Percentiles rank a stretch among this genome's conserved stretches.
Conservation (phyloP, 2,888 invertebrate genomes). For the Synergus japonicus region DNA sequence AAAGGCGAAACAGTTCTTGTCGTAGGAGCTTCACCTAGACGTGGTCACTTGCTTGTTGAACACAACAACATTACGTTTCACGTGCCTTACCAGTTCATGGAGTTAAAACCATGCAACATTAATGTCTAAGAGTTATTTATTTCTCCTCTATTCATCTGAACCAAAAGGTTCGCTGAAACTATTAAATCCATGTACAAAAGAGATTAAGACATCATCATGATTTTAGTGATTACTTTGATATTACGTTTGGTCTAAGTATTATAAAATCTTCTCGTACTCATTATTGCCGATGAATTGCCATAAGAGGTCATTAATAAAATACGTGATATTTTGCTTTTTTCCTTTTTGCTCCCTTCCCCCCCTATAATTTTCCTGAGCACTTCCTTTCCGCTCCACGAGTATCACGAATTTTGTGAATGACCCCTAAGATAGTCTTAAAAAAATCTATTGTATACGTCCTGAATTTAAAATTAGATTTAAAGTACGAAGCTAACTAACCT, state of each 20-base stretch:
- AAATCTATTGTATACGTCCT: conserved; percentile 17
- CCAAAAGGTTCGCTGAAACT: conserved; percentile 16
- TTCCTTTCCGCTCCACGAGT: no score
- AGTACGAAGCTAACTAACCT: conserved; percentile 8
- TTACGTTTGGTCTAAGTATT: conserved; percentile 46
- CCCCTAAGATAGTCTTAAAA: conserved; percentile 47
- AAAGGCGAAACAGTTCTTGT: conserved; percentile 93
- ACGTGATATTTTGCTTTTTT: no score
- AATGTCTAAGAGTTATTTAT: conserved; percentile 70
- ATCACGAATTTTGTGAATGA: no score
- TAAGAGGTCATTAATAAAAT: conserved; percentile 42
- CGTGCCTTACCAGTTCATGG: conserved; percentile 91
- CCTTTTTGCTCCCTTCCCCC: no score
- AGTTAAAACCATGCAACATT: conserved; percentile 81
- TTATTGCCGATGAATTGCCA: conserved; percentile 70
- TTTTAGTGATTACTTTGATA: neutral
- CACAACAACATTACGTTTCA: conserved; percentile 86
- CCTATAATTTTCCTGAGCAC: no score
- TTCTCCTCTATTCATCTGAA: conserved; percentile 36
- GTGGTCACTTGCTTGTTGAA: conserved; percentile 93
- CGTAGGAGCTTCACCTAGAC: conserved; percentile 90
- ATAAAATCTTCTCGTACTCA: conserved; percentile 42
- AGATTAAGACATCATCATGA: conserved; percentile 6
- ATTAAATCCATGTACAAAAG: conserved; percentile 39
- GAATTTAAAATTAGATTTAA: conserved; percentile 49